Conservation (phyloP, 2,113 vertebrate genomes). For the Myiopsitta monachus region DNA sequence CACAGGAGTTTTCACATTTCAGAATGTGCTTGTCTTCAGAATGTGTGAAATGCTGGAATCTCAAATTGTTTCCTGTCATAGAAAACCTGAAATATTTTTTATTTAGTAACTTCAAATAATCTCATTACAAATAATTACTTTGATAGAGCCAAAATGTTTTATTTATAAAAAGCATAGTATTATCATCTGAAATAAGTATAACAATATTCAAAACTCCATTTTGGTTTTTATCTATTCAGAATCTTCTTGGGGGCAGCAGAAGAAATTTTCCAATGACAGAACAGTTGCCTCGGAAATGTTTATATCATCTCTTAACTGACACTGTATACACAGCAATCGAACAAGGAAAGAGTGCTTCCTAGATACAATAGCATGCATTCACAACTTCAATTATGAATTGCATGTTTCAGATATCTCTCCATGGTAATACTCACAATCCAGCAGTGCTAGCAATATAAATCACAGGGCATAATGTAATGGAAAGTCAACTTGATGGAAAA, state of each 20-base stretch:
- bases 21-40: background rate
- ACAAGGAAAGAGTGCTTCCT: background rate
- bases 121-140: slow-evolving; percentile 55
- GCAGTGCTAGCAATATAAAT: slow-evolving; percentile 44
- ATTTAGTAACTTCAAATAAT: slow-evolving; percentile 15
- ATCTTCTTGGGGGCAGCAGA: background rate
- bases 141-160: slow-evolving; percentile 52
- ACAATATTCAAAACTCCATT: background rate
- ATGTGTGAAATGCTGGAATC: background rate
- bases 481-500: slow-evolving; percentile 41
- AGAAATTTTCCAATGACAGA: background rate
- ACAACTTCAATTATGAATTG: background rate
- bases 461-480: background rate
- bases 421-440: slow-evolving; percentile 35
- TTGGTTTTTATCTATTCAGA: slow-evolving; percentile 6
- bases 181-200: background rate
- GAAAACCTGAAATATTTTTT: background rate
- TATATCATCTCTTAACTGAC: background rate
- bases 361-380: background rate
- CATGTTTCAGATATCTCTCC: slow-evolving; percentile 4
- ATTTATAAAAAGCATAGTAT: slow-evolving; percentile 39
- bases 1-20: background rate
- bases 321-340: accelerated
- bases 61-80: background rate
- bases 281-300: background rate